These are phyloP conservation scores for Macrosiphum euphorbiae DNA, from an alignment of 2,888 invertebrate genomes.

Conservation along the genomic window DNA sequence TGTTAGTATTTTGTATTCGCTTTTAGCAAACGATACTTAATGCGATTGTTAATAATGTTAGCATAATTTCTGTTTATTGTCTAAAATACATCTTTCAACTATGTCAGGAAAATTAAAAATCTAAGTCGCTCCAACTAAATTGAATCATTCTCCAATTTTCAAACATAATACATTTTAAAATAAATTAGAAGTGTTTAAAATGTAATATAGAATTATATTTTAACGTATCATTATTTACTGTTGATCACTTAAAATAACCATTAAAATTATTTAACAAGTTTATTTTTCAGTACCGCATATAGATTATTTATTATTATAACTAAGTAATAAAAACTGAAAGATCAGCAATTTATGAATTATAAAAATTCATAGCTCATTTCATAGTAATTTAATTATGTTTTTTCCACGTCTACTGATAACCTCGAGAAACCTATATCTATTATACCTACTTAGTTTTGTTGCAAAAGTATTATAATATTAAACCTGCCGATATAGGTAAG, in stretches of 20 bases:
- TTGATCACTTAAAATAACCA: neutral
- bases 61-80: neutral
- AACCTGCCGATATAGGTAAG: neutral
- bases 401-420: neutral
- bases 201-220: neutral
- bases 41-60: neutral
- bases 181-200: neutral
- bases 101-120: neutral
- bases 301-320: neutral
- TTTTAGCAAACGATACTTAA: neutral
- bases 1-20: neutral
- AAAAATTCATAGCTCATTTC: neutral
- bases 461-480: neutral
- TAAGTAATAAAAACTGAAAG: neutral
- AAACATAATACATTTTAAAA: neutral
- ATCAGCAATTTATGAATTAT: neutral
- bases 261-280: neutral
- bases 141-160: neutral
- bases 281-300: neutral
- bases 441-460: neutral
- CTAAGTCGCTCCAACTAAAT: neutral
- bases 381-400: neutral
- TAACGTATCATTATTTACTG: neutral
- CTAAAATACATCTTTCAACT: neutral
- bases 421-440: neutral